Conservation (phyloP, 2,797 vertebrate species). For the Bryconaethiops microstoma region DNA sequence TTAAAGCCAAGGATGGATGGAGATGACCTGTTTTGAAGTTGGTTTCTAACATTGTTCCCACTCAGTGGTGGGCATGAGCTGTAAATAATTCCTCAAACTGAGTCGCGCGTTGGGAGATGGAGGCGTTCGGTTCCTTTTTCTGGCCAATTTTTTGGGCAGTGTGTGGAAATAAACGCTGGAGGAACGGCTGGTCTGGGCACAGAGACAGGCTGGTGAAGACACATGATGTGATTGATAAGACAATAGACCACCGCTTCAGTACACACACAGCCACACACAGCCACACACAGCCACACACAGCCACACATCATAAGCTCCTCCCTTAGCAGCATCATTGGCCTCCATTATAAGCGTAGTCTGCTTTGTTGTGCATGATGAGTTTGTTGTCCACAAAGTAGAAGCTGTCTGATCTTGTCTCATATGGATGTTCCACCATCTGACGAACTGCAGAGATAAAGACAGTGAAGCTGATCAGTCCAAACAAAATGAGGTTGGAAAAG, state of each 20-base stretch:
- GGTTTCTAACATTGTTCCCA: not conserved
- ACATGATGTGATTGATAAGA: not conserved
- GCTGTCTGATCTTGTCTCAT: conserved; percentile 98
- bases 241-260: not conserved
- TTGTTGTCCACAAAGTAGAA: conserved; percentile 99
- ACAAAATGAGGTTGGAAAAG: too few relatives aligned
- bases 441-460: conserved; percentile 77
- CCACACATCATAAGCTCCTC: not conserved
- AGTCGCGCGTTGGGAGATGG: not conserved
- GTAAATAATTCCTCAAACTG: not conserved
- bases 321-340: conserved; percentile 79
- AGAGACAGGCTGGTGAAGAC: conserved; percentile 1
- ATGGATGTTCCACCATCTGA: conserved; percentile 94
- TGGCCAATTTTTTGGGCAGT: not conserved
- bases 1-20: not conserved
- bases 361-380: conserved; percentile 99
- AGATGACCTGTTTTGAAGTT: not conserved
- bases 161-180: not conserved
- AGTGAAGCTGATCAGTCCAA: too few relatives aligned
- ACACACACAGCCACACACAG: conserved; percentile 18
- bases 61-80: not conserved
- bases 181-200: not conserved
- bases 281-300: conserved; percentile 15
- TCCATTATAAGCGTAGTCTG: conserved; percentile 97
- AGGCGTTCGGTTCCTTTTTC: not conserved